A percentile compares a stretch with the other conserved stretches of the same genome.
Conservation (phyloP, 2,113 vertebrate genomes). For the Butorides virescens region DNA sequence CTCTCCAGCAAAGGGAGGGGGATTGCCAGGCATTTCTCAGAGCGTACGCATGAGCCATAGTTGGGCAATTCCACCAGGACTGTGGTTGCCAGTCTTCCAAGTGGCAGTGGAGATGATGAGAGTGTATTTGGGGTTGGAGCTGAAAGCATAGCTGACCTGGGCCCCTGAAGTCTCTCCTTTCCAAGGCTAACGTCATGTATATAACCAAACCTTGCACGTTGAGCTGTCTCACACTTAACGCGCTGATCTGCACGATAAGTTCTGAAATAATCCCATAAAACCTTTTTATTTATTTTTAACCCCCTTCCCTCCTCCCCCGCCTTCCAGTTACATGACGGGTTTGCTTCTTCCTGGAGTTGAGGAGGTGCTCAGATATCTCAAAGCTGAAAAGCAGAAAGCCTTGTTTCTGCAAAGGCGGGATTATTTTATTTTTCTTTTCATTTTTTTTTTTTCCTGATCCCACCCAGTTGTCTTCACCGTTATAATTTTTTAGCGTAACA, state of each 20-base stretch:
- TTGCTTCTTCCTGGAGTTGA: background rate
- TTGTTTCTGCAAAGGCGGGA: background rate
- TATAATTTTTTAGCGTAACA: background rate
- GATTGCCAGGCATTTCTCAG: background rate
- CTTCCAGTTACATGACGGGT: background rate
- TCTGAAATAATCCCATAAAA: conserved; percentile 61
- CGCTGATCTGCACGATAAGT: conserved; percentile 74
- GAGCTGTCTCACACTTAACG: conserved; percentile 78
- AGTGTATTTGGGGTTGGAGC: conserved; percentile 23
- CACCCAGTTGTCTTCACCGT: background rate
- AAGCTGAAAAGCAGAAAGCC: conserved; percentile 30
- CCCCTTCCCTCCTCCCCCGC: background rate
- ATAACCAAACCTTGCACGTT: conserved; percentile 78
- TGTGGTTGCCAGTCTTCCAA: conserved; percentile 42
- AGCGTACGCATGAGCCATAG: conserved; percentile 23
- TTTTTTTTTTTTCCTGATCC: background rate
- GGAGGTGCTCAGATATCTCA: background rate
- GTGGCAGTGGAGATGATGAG: background rate
- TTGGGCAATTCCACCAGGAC: conserved; percentile 56
- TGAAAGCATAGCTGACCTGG: conserved; percentile 73
- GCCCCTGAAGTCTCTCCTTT: conserved; percentile 77
- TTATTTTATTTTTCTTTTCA: background rate
- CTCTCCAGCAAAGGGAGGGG: background rate
- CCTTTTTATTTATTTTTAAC: conserved; percentile 62
- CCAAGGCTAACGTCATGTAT: conserved; percentile 72